A percentile compares a stretch with the other conserved stretches of the same genome.
Evolutionary conservation across 2,888 invertebrate species (phyloP).

Genomic region (Tubulanus polymorphus): DNA sequence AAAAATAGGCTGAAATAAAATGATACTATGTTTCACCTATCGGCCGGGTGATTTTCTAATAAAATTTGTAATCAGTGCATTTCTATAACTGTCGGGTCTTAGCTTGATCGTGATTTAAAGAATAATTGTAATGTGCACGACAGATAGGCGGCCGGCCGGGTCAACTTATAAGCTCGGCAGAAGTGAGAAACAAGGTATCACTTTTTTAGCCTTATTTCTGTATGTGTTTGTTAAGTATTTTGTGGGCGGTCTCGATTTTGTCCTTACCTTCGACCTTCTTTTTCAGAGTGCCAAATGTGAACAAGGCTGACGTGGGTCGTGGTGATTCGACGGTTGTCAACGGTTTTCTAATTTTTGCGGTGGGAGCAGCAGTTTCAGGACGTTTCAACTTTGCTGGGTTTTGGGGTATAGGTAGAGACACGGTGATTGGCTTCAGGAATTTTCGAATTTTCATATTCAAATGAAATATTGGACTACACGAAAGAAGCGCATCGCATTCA

Average conservation of each 20-base stretch:
- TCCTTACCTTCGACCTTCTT: conserved; percentile 11
- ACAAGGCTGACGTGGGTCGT: conserved; percentile 10
- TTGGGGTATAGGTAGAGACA: conserved; percentile 38
- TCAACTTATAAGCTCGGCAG: too few relatives aligned
- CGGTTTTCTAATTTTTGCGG: conserved; percentile 3
- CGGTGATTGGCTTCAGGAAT: conserved; percentile 28
- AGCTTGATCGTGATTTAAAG: too few relatives aligned
- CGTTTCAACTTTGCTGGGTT: conserved; percentile 24
- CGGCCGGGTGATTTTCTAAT: too few relatives aligned
- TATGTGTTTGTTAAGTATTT: too few relatives aligned
- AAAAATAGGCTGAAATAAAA: not conserved
- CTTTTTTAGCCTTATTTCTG: too few relatives aligned
- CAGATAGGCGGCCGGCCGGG: too few relatives aligned
- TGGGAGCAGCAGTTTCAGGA: conserved; percentile 29
- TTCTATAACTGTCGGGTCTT: too few relatives aligned
- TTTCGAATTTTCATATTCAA: conserved; percentile 21
- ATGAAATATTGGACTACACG: conserved; percentile 33
- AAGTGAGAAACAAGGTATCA: too few relatives aligned
- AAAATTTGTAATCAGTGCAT: too few relatives aligned
- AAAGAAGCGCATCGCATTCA: conserved; percentile 27
- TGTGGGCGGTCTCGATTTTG: too few relatives aligned
- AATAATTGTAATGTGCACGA: too few relatives aligned
- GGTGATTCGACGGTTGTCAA: conserved; percentile 14
- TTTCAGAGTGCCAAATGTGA: not conserved
- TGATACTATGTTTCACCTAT: too few relatives aligned